Evolutionary conservation across 1,140 invertebrate species (phyloP), one percentile per base, ranked within the genome.

Genomic region (Rhyacophila brunnea): DNA sequence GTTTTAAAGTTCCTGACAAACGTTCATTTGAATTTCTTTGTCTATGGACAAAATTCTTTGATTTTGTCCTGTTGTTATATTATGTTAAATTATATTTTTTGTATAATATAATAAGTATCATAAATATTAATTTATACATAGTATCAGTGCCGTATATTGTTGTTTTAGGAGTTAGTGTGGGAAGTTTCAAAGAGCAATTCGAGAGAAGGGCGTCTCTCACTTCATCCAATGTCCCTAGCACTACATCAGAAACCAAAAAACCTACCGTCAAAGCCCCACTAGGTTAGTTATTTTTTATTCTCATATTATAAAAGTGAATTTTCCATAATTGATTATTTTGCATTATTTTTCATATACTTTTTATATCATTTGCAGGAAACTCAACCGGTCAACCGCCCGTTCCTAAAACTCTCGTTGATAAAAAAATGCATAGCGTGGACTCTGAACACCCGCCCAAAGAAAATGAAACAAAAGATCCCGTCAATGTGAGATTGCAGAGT

Each of bases 111-210:
- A n/a, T n/a, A n/a, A n/a, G n/a, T n/a, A n/a, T n/a, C n/a, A n/a
- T n/a, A n/a, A n/a, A n/a, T n/a, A n/a, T n/a, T n/a, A n/a, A n/a
- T n/a, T n/a, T n/a, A n/a, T n/a, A n/a, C n/a, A n/a, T n/a, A n/a
- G n/a, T n/a, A 11, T 7, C 17, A 35, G 6, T 35, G 34, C 34
- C n/a, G 34, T n/a, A 35, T 42, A 14, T 49, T 5, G 18, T 55
- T 53, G 38, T 50, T 54, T 1, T 18, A 78, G 75, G 86, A 19
- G 88, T 91, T 10, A 90, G 89, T 69, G 90, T 92, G 1, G 87
- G 87, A 52, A 91, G 87, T 68, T 90, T 88, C 50, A 92, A 91
- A 65, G 86, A 88, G 64, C 89, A 89, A 64, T 93, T 91, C 70
- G 91, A 93, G 67, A 77, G 87, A 20, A 86, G 88, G 75, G 88